Percentiles rank a stretch among this genome's conserved stretches.
Conservation (phyloP, 1,140 invertebrate species). For the Drosophila triauraria region DNA sequence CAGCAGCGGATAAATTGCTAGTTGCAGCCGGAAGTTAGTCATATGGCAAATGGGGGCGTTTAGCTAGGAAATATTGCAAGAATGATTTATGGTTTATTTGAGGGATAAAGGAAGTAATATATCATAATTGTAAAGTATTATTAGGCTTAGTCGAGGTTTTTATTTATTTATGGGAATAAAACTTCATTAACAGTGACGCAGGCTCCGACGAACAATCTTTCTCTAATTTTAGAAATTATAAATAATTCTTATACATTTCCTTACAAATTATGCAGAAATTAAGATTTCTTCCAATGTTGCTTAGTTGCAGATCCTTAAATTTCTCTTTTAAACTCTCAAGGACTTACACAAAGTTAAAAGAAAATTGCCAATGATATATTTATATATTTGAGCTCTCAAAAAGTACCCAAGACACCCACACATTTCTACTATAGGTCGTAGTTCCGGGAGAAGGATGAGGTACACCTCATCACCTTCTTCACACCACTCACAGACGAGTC, state of each 20-base stretch:
- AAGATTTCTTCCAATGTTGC: neutral
- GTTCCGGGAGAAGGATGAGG: neutral
- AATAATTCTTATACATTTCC: neutral
- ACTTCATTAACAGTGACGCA: no score
- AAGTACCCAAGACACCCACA: slow-evolving; percentile 5
- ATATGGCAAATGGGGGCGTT: slow-evolving; percentile 20
- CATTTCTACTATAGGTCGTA: slow-evolving; percentile 1
- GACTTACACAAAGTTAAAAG: neutral
- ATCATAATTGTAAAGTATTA: neutral
- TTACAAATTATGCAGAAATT: neutral
- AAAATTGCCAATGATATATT: slow-evolving; percentile 30
- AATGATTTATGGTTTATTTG: neutral
- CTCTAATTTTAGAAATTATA: no score
- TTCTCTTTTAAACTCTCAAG: neutral
- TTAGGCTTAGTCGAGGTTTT: no score
- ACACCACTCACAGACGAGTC: slow-evolving; percentile 5
- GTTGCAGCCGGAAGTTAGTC: slow-evolving; percentile 32
- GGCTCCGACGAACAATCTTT: no score
- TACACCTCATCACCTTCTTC: slow-evolving; percentile 15
- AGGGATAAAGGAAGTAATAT: slow-evolving; percentile 1
- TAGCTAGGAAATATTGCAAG: neutral
- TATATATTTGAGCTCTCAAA: slow-evolving; percentile 8
- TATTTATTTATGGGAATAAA: neutral
- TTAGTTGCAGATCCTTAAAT: neutral
- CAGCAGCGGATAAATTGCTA: slow-evolving; percentile 15